Conservation (phyloP, 2,113 vertebrate genomes). For the Dipodomys ordii region DNA sequence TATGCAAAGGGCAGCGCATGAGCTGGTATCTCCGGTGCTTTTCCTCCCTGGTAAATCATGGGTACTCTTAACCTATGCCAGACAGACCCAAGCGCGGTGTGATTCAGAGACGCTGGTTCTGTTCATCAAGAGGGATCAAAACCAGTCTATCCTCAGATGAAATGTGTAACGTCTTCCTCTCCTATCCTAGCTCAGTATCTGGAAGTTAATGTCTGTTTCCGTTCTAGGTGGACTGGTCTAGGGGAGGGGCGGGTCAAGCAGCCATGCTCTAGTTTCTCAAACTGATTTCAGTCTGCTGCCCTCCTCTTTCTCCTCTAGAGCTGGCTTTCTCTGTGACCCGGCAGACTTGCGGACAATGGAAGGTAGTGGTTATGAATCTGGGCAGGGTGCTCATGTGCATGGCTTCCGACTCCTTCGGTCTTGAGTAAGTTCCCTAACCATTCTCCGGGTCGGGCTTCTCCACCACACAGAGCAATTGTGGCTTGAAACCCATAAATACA, state of each 20-base stretch:
- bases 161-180: neutral
- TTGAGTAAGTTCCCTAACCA: neutral
- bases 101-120: neutral
- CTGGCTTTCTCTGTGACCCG: neutral
- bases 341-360: neutral
- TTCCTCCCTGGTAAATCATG: too few relatives aligned
- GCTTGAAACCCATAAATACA: neutral
- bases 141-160: neutral
- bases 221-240: neutral
- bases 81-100: neutral
- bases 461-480: neutral
- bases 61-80: neutral
- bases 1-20: too few relatives aligned
- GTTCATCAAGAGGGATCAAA: neutral
- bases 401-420: neutral
- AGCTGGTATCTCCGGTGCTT: too few relatives aligned
- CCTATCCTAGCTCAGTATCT: neutral
- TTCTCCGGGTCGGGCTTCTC: neutral
- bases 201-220: slow-evolving; percentile 24
- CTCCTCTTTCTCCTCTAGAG: too few relatives aligned
- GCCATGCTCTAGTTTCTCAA: neutral
- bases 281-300: neutral
- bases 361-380: neutral
- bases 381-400: neutral
- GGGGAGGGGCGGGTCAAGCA: neutral